A percentile compares a stretch with the other conserved stretches of the same genome.
Conservation (phyloP, 2,797 vertebrate genomes). For the Craterocephalus amniculus region DNA sequence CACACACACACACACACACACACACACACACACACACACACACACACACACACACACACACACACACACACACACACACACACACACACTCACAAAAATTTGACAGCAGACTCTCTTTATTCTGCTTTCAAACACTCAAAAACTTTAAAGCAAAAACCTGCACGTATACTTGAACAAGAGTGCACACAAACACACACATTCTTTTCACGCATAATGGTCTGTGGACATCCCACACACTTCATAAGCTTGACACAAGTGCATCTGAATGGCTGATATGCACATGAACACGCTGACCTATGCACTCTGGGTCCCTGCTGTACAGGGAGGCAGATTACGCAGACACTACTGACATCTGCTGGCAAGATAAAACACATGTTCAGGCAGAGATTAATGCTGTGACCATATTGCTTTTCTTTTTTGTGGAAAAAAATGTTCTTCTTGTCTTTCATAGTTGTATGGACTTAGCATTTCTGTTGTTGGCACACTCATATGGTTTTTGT, state of each 20-base stretch:
- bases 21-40: conserved; percentile 20
- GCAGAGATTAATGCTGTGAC: background rate
- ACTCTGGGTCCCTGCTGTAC: conserved; percentile 30
- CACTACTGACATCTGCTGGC: conserved; percentile 76
- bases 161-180: conserved; percentile 13
- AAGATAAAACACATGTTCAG: background rate
- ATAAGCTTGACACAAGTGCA: conserved; percentile 64
- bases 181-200: conserved; percentile 34
- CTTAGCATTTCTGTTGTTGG: too few relatives aligned
- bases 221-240: conserved; percentile 66
- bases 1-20: conserved; percentile 6
- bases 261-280: conserved; percentile 60
- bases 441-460: too few relatives aligned
- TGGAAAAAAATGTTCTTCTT: too few relatives aligned
- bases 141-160: conserved; percentile 42
- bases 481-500: too few relatives aligned
- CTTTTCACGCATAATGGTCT: conserved; percentile 53
- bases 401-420: background rate
- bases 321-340: conserved; percentile 52
- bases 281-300: conserved; percentile 52
- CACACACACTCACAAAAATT: conserved; percentile 32
- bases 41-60: conserved; percentile 18
- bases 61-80: conserved; percentile 15
- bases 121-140: conserved; percentile 64
- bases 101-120: conserved; percentile 67